These are phyloP conservation scores for Stegophylla sp. DNA, from an alignment of 2,888 invertebrate genomes.

Conservation along the genomic window DNA sequence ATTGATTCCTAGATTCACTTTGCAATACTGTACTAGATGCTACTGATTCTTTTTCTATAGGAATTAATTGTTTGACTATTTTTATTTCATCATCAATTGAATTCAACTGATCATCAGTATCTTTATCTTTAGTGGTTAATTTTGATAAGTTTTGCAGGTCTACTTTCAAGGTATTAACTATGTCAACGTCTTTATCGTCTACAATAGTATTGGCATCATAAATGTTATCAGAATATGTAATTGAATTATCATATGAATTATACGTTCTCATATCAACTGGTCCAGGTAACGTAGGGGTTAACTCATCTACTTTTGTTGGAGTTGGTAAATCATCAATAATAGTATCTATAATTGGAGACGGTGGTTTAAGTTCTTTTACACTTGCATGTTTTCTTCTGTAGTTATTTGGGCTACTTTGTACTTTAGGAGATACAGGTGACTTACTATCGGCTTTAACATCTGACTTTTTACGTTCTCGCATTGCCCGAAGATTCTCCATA, in stretches of 20 bases:
- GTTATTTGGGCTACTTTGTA: conserved; percentile 53
- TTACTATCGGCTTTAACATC: conserved; percentile 73
- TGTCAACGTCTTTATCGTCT: conserved; percentile 75
- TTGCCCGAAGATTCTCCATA: conserved; percentile 78
- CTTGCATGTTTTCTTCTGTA: conserved; percentile 63
- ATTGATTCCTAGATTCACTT: conserved; percentile 81
- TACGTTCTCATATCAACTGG: conserved; percentile 91
- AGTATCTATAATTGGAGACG: conserved; percentile 66
- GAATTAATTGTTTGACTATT: conserved; percentile 45
- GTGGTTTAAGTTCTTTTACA: conserved; percentile 67
- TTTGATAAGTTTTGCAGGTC: conserved; percentile 41
- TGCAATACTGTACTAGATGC: conserved; percentile 65
- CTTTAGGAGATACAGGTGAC: conserved; percentile 65
- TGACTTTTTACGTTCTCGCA: conserved; percentile 80
- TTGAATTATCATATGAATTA: conserved; percentile 70
- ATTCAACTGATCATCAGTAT: conserved; percentile 61
- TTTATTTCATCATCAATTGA: conserved; percentile 60
- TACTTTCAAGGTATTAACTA: conserved; percentile 69
- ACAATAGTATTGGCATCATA: conserved; percentile 62
- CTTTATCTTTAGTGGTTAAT: conserved; percentile 60
- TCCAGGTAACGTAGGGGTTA: conserved; percentile 73
- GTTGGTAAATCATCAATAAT: conserved; percentile 7
- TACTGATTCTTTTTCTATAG: conserved; percentile 44
- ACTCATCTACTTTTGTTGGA: conserved; percentile 25
- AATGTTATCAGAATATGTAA: conserved; percentile 69